Base-by-base conservation (phyloP, 1,140 invertebrate species). In the Chelonus insularis region DNA sequence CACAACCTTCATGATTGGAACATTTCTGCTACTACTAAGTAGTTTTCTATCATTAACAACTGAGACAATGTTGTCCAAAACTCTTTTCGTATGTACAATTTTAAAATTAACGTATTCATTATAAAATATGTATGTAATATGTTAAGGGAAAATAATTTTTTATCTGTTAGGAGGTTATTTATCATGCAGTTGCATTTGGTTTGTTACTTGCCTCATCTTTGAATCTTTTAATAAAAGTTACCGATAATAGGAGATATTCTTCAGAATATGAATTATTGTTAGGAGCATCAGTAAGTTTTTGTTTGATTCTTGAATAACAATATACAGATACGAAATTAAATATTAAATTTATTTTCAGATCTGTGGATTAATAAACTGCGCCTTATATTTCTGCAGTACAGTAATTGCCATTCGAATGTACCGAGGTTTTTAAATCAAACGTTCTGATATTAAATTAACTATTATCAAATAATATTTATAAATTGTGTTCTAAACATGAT, bases 81-180 rank as follows among this genome's bases (percentile, higher is more conserved):
- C 91, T 3, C 86, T 91, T 60, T 92, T 90, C 72, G 92, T 94
- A 84, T 92, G 91, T 91, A 65, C 57, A 48, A 34, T 34, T 14
- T 39, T 1, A n/a, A n/a, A n/a, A n/a, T n/a, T n/a, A n/a, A n/a
- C n/a, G n/a, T n/a, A n/a, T n/a, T n/a, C n/a, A n/a, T n/a, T n/a
- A n/a, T n/a, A n/a, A n/a, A n/a, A n/a, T n/a, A n/a, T n/a, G n/a
- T n/a, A n/a, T n/a, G n/a, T n/a, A n/a, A n/a, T n/a, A n/a, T n/a
- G n/a, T n/a, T n/a, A n/a, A n/a, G n/a, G n/a, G n/a, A n/a, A n/a
- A n/a, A n/a, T n/a, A n/a, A n/a, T n/a, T n/a, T n/a, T n/a, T n/a
- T n/a, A n/a, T n/a, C n/a, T n/a, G n/a, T n/a, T 76, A 93, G 91
- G 91, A 93, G 83, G 82, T 92, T 20, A 84, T 92, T 25, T 93